Percentiles rank a stretch among this genome's conserved stretches.
phyloP scores from a whole-genome alignment of 1,140 invertebrate species.

The Mactra quadrangularis region DNA sequence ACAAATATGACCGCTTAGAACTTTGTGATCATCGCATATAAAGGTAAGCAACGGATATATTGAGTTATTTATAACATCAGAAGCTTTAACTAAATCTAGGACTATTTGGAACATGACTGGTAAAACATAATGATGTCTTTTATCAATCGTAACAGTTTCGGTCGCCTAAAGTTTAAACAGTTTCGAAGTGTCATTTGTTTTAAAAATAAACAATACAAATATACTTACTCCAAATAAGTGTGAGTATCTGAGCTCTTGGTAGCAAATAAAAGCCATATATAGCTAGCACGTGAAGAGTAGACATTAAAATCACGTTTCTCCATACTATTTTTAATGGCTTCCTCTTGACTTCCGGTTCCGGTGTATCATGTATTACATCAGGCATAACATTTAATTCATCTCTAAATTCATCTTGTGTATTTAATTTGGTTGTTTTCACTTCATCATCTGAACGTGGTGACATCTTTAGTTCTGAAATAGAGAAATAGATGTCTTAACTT shows the following conservation, averaged over 20 bases:
- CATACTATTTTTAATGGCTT: constrained; percentile 90
- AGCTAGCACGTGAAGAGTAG: constrained; percentile 92
- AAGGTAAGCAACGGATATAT: no score
- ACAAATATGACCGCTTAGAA: no score
- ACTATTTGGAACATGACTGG: no score
- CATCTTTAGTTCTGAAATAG: constrained; percentile 1
- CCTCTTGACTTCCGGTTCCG: constrained; percentile 12
- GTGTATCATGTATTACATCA: neutral
- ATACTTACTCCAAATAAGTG: constrained; percentile 90
- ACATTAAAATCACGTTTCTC: constrained; percentile 95
- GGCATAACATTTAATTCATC: constrained; percentile 12
- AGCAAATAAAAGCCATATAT: constrained; percentile 94
- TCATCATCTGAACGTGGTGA: constrained; percentile 1
- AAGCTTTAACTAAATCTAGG: no score
- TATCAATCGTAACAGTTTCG: no score
- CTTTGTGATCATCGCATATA: no score
- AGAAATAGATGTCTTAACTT: no score
- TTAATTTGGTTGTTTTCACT: neutral
- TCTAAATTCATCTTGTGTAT: neutral
- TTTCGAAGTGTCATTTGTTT: no score
- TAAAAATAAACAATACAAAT: no score
- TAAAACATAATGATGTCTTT: no score
- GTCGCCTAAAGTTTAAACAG: no score
- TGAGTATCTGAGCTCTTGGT: constrained; percentile 91
- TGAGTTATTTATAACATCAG: no score